Base-by-base conservation (phyloP, 2,888 invertebrate genomes). In the Acheta domesticus region DNA sequence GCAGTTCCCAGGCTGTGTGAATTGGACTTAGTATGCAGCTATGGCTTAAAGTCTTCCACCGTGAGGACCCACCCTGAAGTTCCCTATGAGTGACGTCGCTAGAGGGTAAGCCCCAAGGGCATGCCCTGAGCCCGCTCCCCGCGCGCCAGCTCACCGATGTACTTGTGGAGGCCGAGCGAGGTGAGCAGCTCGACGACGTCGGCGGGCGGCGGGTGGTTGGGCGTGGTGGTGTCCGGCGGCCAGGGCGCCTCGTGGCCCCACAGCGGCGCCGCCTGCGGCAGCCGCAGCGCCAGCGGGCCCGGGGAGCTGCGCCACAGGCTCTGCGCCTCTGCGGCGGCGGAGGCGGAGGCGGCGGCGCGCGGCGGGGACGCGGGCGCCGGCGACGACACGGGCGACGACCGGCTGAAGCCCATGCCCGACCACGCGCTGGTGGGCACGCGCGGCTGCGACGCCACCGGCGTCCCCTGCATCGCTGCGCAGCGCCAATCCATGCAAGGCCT, bases 71-170 rank as follows among this genome's bases (percentile, higher is more conserved):
- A n/a, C n/a, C n/a, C n/a, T n/a, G 36, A 36, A 8, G 5, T 0
- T 36, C 36, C 36, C 36, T 0, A 8, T 36, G 1, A 36, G 36
- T 1, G 8, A 4, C 36, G 36, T 5, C 8, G 36, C 36, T 36
- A 8, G 36, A 8, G 36, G 5, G 36, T 36, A 0, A 0, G 5
- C 1, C 36, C 5, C 8, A 8, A 8, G 36, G 36, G 36, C 1
- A 36, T 5, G 36, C 36, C 36, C 88, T 97, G 89, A 88, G 97
- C 97, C 86, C 97, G 92, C 90, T 97, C 97, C 87, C 97, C 95
- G 82, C 93, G 91, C 85, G 92, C 85, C 78, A 83, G n/a, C 62
- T 62, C 62, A 62, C 62, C 62, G 62, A 62, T 62, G 62, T 62
- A 62, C 62, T 62, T 62, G 14, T 62, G 62, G 16, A 62, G n/a